A percentile compares a stretch with the other conserved stretches of the same genome.
These are phyloP conservation scores for Pterophyllum scalare DNA, from an alignment of 2,113 vertebrate species.

Conservation along the genomic window DNA sequence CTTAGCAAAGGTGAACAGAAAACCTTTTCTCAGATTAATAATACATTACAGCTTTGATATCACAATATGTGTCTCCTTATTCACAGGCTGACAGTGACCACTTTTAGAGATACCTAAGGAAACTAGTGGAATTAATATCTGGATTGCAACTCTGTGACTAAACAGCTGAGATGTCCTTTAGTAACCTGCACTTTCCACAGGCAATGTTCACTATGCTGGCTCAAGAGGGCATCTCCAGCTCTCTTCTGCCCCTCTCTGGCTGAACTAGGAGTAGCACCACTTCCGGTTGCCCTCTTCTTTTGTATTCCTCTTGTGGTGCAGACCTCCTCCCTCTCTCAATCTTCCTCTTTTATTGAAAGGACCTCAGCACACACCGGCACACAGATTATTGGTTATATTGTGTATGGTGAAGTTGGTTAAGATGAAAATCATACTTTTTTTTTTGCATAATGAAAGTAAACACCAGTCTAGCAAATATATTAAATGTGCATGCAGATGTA, in stretches of 20 bases:
- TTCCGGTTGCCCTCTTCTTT: constrained; percentile 71
- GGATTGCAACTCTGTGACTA: constrained; percentile 30
- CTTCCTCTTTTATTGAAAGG: constrained; percentile 35
- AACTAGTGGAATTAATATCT: constrained; percentile 30
- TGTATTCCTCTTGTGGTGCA: constrained; percentile 59
- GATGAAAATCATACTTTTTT: background rate
- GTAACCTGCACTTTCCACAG: constrained; percentile 48
- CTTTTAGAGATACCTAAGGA: constrained; percentile 3
- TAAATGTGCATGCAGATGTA: background rate
- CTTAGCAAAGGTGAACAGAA: background rate
- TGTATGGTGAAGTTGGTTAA: background rate
- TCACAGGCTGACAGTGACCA: background rate
- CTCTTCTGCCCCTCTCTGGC: constrained; percentile 70
- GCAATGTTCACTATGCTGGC: background rate
- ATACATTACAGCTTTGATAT: background rate
- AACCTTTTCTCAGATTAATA: background rate
- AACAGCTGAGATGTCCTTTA: constrained; percentile 20
- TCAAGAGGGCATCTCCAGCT: constrained; percentile 38
- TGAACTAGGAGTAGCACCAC: constrained; percentile 45
- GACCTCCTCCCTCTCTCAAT: constrained; percentile 41
- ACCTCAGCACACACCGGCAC: constrained; percentile 22
- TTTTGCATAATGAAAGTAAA: background rate
- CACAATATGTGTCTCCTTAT: background rate
- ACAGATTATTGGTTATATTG: constrained; percentile 1
- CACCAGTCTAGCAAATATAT: background rate